Evolutionary conservation across 1,140 invertebrate genomes (phyloP), one percentile per base, ranked within the genome.

Genomic region (Drosophila sulfurigaster): DNA sequence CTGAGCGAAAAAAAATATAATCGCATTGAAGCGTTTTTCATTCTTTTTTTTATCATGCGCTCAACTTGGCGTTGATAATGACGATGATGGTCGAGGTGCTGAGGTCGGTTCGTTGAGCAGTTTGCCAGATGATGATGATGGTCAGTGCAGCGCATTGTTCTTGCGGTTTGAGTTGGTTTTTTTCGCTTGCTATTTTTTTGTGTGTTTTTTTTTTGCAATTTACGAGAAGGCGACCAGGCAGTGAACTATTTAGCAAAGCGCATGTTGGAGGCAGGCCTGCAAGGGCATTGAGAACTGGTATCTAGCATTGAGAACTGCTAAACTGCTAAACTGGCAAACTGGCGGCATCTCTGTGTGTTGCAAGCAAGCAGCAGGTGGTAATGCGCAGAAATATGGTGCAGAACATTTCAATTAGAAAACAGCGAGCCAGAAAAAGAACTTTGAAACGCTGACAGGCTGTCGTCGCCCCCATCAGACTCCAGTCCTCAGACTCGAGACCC

Each of bases 321-420:
- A 56, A 65, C 13, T 48, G 60, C 10, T 41, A 48, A 38, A 11
- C 35, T 38, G 35, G 7, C 8, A 38, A 38, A 56, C 41, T 54
- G 70, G 63, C 70, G 75, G 71, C 69, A 48, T 35, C 51, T 58
- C 70, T 68, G 62, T 68, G 45, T 68, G 62, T 68, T 38, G 59
- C 75, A 30, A 25, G 3, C 45, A 43, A 87, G 75, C 82, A 88
- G 83, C 85, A 88, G 83, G 85, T 89, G 83, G 83, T 83, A 88
- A 88, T 80, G 85, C 83, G 80, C 81, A 88, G 82, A 88, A 83
- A 88, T 88, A 89, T 83, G 73, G 83, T 78, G 85, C 80, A 72
- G 74, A 88, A 88, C 83, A 88, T 88, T 88, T 88, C 83, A 88
- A 88, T 88, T 88, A 88, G 85, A 83, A 89, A 63, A 77, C 46